phyloP scores from a whole-genome alignment of 2,797 vertebrate genomes.

The Coregonus sp. region DNA sequence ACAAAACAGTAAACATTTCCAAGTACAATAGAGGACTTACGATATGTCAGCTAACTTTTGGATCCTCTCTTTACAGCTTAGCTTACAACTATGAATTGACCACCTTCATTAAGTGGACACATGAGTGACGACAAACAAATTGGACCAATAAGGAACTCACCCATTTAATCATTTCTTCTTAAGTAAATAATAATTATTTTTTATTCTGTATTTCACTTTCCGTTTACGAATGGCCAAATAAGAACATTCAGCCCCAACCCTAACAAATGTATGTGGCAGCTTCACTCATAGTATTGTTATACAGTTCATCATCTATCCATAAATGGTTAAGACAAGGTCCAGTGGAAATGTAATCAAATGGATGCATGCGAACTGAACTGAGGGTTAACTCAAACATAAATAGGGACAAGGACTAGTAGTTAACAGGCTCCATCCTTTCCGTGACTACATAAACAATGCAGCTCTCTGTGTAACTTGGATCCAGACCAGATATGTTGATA shows the following conservation, averaged over 20 bases:
- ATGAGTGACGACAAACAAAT: neutral
- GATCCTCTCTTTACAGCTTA: neutral
- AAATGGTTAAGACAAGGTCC: neutral
- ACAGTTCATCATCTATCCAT: conserved; percentile 11
- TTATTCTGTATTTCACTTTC: neutral
- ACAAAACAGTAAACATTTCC: neutral
- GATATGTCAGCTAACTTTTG: neutral
- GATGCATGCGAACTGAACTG: conserved; percentile 21
- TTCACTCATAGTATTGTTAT: neutral
- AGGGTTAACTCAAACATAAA: conserved; percentile 52
- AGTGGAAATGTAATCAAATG: conserved; percentile 9
- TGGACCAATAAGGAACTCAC: conserved; percentile 6
- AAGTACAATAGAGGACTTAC: conserved; percentile 3
- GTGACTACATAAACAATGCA: conserved; percentile 38
- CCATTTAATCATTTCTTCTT: neutral
- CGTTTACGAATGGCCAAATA: conserved; percentile 4
- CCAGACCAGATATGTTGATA: conserved; percentile 33
- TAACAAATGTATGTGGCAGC: neutral
- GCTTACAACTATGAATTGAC: neutral
- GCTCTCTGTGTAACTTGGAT: conserved; percentile 25
- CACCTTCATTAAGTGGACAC: neutral
- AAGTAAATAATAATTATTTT: neutral
- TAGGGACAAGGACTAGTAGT: conserved; percentile 24
- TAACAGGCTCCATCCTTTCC: conserved; percentile 31
- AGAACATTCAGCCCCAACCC: neutral